A percentile compares a stretch with the other conserved stretches of the same genome.
phyloP scores from a whole-genome alignment of 2,113 vertebrate genomes.

The Dolichotis patagonum region DNA sequence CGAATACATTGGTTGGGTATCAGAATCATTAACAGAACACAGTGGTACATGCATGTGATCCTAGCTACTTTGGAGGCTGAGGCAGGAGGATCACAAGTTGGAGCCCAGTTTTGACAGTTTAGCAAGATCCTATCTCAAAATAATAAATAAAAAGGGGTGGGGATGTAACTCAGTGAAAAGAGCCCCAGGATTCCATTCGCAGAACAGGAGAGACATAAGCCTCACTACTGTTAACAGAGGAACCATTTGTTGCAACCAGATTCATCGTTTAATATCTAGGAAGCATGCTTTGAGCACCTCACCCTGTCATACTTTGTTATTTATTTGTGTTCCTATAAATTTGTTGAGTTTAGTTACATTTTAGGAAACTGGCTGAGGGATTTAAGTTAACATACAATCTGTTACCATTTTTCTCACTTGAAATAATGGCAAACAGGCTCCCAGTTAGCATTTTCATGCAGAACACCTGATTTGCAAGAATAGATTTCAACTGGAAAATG shows the following conservation, averaged over 20 bases:
- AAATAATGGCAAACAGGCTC: slow-evolving; percentile 14
- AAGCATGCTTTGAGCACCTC: slow-evolving; percentile 23
- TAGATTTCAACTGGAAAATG: background rate
- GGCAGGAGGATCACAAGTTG: background rate
- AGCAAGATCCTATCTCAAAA: background rate
- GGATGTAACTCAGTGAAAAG: background rate
- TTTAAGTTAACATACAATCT: slow-evolving; percentile 23
- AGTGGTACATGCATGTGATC: background rate
- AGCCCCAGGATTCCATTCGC: background rate
- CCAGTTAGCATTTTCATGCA: background rate
- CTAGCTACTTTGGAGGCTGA: background rate
- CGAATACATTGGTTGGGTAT: background rate
- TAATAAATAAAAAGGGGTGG: background rate
- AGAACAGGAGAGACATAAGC: background rate
- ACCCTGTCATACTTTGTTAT: background rate
- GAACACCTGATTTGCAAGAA: slow-evolving; percentile 1
- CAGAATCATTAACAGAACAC: background rate
- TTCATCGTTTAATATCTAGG: background rate
- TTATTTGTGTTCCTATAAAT: background rate
- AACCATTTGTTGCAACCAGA: background rate
- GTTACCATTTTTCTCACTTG: slow-evolving; percentile 31
- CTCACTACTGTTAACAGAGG: background rate
- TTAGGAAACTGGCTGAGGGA: slow-evolving; percentile 18
- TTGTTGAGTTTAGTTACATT: slow-evolving; percentile 45
- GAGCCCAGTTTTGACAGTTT: background rate